Evolutionary conservation across 2,113 vertebrate genomes (phyloP), one percentile per base, ranked within the genome.

Genomic region (Larimichthys polyactis): DNA sequence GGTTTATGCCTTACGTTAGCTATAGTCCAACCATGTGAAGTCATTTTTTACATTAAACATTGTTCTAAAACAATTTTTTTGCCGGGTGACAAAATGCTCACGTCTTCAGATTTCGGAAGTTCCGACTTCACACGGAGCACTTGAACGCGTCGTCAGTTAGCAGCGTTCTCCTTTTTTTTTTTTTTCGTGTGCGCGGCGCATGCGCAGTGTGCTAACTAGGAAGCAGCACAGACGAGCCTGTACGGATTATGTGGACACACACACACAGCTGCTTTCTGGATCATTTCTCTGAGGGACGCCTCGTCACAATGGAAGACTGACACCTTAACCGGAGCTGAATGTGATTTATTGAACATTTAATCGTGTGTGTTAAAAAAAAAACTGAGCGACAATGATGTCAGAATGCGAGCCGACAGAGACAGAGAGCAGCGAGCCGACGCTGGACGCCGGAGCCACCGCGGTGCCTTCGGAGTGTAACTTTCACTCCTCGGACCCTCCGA

Each of bases 361-460:
- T 2, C 57, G 51, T 43, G 57, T 44, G 71, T 60, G 51, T 32
- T 70, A 24, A 72, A 27, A 27, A 27, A 24, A 27, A 55, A 75
- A 49, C 24, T 6, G 64, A 71, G 79, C 49, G 46, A 90, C 44
- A 59, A 95, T 95, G 94, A 96, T 96, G 95, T 89, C 92, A 74
- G 94, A 95, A 80, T 95, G 93, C 87, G 93, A 94, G 51, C 92
- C 87, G 40, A 86, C 86, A 66, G 93, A 94, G 83, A 80, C 87
- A 2, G 90, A 87, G 57, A 87, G 72, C 75, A 48, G 55, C 75
- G 89, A 88, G 62, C 79, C 93, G 29, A 85, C 8, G 76, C 36
- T 69, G 79, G 86, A 87, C 71, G 48, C 75, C 10, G 85, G 48
- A 17, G 89, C 78, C 27, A 69, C 82, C 55, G 82, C 86, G 58